These are phyloP conservation scores for Philopotamus ludificatus DNA, from an alignment of 1,140 invertebrate genomes.

Conservation along the genomic window DNA sequence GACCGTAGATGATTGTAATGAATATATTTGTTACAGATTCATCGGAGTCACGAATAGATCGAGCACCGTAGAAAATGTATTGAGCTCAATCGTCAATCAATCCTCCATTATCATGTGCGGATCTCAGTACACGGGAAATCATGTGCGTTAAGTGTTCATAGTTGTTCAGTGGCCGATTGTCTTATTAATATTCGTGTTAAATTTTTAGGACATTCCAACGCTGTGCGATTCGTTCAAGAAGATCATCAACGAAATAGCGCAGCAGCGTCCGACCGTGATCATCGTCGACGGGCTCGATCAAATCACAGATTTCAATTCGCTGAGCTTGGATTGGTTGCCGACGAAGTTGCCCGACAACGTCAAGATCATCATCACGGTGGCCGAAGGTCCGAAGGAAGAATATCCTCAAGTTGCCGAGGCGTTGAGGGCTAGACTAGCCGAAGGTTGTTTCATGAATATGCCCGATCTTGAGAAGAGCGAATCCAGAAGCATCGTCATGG, in stretches of 20 bases:
- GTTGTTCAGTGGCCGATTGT: too few species aligned
- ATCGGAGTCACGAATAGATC: conserved; percentile 68
- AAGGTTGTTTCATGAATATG: conserved; percentile 51
- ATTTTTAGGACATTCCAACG: conserved; percentile 55
- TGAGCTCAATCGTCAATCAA: conserved; percentile 68
- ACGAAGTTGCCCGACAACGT: conserved; percentile 65
- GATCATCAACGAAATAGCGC: conserved; percentile 56
- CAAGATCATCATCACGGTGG: conserved; percentile 70
- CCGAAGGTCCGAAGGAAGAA: conserved; percentile 56
- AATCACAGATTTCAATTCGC: conserved; percentile 53
- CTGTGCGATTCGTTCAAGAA: conserved; percentile 56
- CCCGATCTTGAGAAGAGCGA: conserved; percentile 53
- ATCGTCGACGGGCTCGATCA: conserved; percentile 74
- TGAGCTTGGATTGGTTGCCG: conserved; percentile 67
- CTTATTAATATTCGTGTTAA: background rate
- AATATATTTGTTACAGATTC: conserved; percentile 52
- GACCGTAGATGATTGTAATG: background rate
- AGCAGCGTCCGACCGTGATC: conserved; percentile 62
- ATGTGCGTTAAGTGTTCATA: conserved; percentile 56
- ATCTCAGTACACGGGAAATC: conserved; percentile 58
- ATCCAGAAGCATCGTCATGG: conserved; percentile 56
- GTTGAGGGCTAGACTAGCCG: conserved; percentile 49
- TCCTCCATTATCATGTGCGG: conserved; percentile 63
- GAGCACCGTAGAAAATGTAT: conserved; percentile 63
- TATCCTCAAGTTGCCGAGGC: conserved; percentile 48